Conservation (phyloP, 2,113 vertebrate species). For the Xyrauchen texanus region DNA sequence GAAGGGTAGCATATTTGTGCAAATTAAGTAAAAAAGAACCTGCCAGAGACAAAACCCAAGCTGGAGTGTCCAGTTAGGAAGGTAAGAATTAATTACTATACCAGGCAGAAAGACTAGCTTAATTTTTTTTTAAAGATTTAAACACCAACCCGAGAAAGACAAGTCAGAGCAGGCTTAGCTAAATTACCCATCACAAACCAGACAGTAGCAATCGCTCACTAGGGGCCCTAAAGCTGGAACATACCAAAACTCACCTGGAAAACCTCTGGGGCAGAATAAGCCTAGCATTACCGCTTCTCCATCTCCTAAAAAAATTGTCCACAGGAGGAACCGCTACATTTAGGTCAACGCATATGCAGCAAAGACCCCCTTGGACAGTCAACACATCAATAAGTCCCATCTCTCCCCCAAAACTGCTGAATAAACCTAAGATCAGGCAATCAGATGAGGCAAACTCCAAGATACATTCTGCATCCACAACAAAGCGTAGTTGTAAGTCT, state of each 20-base stretch:
- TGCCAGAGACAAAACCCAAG: slow-evolving; percentile 8
- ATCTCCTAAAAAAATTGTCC: slow-evolving; percentile 21
- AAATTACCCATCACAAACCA: slow-evolving; percentile 23
- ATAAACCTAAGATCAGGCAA: not conserved
- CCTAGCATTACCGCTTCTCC: not conserved
- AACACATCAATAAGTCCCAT: slow-evolving; percentile 8
- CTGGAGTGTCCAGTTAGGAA: slow-evolving; percentile 56
- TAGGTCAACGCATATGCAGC: slow-evolving; percentile 7
- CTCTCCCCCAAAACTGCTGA: not conserved
- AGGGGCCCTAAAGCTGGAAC: not conserved
- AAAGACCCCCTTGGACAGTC: not conserved
- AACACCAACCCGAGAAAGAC: slow-evolving; percentile 3
- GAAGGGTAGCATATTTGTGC: not conserved
- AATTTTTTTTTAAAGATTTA: not conserved
- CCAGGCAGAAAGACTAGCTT: not conserved
- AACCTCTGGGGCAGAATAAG: not conserved
- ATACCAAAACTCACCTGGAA: not conserved
- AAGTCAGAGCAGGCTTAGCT: not conserved
- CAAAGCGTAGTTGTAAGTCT: slow-evolving; percentile 1
- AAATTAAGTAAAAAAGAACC: slow-evolving; percentile 39
- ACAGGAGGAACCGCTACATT: slow-evolving; percentile 1
- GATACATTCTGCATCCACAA: slow-evolving; percentile 1
- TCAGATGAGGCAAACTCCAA: slow-evolving; percentile 22
- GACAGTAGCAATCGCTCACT: not conserved
- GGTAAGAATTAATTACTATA: slow-evolving; percentile 57